Evolutionary conservation across 2,113 vertebrate species (phyloP).

Genomic region (Poecilia latipinna): DNA sequence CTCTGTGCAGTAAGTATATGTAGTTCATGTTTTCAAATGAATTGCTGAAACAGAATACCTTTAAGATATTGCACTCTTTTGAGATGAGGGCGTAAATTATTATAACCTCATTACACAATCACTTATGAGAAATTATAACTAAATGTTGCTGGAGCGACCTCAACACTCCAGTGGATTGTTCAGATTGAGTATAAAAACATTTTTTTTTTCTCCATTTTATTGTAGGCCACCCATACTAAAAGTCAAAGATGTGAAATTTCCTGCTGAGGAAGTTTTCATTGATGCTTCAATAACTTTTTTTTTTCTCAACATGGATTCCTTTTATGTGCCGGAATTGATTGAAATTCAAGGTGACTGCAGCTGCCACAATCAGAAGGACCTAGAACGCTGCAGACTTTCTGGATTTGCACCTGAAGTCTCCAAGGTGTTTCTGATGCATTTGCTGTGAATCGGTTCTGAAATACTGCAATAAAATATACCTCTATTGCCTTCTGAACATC

Average conservation of each 20-base stretch:
- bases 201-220: neutral
- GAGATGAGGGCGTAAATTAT: neutral
- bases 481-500: neutral
- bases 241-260: neutral
- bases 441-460: neutral
- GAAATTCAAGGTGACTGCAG: conserved; percentile 22
- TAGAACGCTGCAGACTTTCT: conserved; percentile 1
- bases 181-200: neutral
- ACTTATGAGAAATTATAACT: neutral
- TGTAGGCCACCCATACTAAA: neutral
- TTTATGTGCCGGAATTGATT: neutral
- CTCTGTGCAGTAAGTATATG: neutral
- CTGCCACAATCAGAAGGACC: conserved; percentile 1
- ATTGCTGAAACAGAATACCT: neutral
- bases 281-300: conserved; percentile 6
- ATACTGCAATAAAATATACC: neutral
- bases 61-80: neutral
- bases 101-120: neutral
- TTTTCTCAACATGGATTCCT: neutral
- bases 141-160: neutral
- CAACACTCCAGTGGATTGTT: neutral
- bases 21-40: neutral
- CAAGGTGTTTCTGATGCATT: conserved; percentile 8
- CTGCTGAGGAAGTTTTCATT: neutral
- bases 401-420: conserved; percentile 10